Evolutionary conservation across 1,140 invertebrate species (phyloP).

Genomic region (Frieseomelitta varia): DNA sequence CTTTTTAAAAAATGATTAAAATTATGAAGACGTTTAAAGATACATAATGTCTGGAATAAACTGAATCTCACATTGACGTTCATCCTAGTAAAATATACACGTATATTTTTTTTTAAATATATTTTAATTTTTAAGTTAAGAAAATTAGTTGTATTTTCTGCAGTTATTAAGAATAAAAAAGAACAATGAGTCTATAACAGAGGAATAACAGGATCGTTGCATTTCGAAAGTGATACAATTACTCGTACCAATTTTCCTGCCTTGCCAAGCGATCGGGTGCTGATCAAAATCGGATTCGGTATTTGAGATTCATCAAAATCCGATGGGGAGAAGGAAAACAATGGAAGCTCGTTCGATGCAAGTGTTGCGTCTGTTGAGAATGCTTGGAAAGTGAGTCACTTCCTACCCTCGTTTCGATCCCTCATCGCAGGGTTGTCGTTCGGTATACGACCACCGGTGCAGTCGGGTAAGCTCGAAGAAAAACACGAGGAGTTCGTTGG

Average conservation of each 20-base stretch:
- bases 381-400: slow-evolving; percentile 61
- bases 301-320: slow-evolving; percentile 54
- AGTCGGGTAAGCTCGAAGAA: slow-evolving; percentile 46
- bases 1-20: no score
- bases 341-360: slow-evolving; percentile 35
- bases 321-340: slow-evolving; percentile 14
- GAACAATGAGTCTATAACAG: no score
- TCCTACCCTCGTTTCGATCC: slow-evolving; percentile 59
- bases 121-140: no score
- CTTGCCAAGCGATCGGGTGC: no score
- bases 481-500: slow-evolving; percentile 54
- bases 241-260: neutral
- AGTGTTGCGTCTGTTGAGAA: slow-evolving; percentile 55
- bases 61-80: no score
- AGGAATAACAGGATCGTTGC: neutral
- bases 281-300: neutral
- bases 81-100: no score
- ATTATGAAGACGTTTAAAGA: no score
- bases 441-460: slow-evolving; percentile 24
- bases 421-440: slow-evolving; percentile 42
- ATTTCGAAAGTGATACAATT: neutral
- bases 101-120: no score
- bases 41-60: no score
- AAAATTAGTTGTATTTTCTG: no score
- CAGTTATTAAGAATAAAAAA: no score